Evolutionary conservation across 2,113 vertebrate species (phyloP), one percentile per base, ranked within the genome.

Genomic region (Rafetus swinhoei): DNA sequence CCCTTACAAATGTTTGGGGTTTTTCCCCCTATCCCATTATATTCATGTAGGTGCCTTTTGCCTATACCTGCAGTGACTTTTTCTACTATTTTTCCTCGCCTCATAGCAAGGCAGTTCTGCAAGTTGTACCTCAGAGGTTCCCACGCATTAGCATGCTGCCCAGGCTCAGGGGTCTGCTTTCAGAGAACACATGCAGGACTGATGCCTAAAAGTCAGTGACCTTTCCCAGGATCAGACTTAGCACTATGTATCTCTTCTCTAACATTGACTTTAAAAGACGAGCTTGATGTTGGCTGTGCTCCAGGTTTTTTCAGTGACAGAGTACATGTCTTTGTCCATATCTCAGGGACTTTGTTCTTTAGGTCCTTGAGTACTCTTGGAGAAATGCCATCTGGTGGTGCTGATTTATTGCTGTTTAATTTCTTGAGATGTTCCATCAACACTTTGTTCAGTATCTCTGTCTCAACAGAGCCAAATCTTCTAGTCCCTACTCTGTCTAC

Each of bases 11-110:
- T 14, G 7, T 50, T 77, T 50, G 19, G 19, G 14, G 50, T 6
- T 12, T 77, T 39, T 76, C 45, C 10, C n/a, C 22, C 74, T 24
- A 25, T 50, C 79, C 57, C 1, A 0, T 82, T 87, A 32, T 22
- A 27, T 25, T 83, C 53, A 32, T 5, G 7, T 4, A 0, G 0
- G 14, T 83, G 55, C 13, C 45, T 77, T 77, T 50, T 76, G 21
- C 21, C 72, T 76, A 50, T 22, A 76, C n/a, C 79, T 84, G 27
- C 80, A 77, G n/a, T 79, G 27, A 15, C 5, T 76, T 52, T 29
- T 39, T 32, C 13, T 11, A 32, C 45, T 77, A 25, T 77, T 25
- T 77, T 45, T 24, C 39, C 6, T 77, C 39, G 27, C 32, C 81
- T 22, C 18, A 0, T 39, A 74, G 25, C 3, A 35, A 24, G 35